Evolutionary conservation across 2,888 invertebrate genomes (phyloP).

Genomic region (Melipona beecheii): DNA sequence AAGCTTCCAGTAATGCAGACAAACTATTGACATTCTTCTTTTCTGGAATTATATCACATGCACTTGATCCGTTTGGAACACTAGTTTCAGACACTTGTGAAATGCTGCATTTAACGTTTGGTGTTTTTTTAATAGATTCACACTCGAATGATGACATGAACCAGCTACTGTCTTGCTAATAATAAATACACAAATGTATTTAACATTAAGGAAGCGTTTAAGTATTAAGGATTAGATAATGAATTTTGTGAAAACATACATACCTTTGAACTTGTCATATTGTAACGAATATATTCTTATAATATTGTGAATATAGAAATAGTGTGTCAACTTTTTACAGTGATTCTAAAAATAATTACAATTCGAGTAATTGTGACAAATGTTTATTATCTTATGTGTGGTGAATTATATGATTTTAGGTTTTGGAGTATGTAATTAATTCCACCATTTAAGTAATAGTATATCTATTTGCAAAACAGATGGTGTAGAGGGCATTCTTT

Average conservation of each 20-base stretch:
- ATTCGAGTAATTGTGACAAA: neutral
- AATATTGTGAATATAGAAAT: neutral
- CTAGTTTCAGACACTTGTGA: slow-evolving; percentile 3
- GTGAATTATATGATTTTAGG: neutral
- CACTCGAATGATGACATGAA: slow-evolving; percentile 69
- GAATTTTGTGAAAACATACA: neutral
- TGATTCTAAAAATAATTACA: neutral
- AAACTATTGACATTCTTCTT: slow-evolving; percentile 67
- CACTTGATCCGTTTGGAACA: neutral
- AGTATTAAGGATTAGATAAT: neutral
- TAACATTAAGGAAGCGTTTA: neutral
- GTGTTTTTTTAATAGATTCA: slow-evolving; percentile 37
- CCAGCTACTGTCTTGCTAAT: slow-evolving; percentile 64
- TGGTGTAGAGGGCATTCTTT: neutral
- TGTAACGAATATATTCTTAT: neutral
- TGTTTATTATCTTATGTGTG: neutral
- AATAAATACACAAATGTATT: slow-evolving; percentile 7
- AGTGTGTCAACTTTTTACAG: neutral
- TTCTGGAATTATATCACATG: slow-evolving; percentile 31
- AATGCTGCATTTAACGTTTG: slow-evolving; percentile 29
- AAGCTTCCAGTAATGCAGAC: slow-evolving; percentile 73
- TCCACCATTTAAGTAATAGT: neutral
- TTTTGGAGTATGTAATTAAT: neutral
- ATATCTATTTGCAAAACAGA: neutral
- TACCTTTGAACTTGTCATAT: slow-evolving; percentile 50